phyloP scores from a whole-genome alignment of 2,113 vertebrate species.

The Cyprinus carpio region DNA sequence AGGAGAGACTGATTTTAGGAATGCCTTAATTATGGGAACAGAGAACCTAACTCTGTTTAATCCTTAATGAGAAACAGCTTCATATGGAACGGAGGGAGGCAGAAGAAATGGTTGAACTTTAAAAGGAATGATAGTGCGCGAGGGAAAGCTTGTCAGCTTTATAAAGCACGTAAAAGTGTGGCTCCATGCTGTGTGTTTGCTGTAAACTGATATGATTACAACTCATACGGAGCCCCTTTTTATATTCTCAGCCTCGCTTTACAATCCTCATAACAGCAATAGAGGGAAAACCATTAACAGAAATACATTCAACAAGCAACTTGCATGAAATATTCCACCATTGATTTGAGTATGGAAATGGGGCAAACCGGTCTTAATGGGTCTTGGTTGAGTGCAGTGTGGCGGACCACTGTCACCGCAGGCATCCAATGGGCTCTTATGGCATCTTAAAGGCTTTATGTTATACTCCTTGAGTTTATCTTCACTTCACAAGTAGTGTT shows the following conservation, averaged over 20 bases:
- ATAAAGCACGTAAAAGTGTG: constrained; percentile 31
- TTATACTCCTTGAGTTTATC: constrained; percentile 20
- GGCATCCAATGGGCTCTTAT: background rate
- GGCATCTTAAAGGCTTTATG: constrained; percentile 1
- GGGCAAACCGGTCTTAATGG: background rate
- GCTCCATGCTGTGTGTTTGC: constrained; percentile 34
- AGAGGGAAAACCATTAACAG: constrained; percentile 12
- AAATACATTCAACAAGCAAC: constrained; percentile 8
- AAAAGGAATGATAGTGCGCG: constrained; percentile 18
- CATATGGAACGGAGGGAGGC: constrained; percentile 53
- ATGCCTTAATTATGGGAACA: constrained; percentile 63
- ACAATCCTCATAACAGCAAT: constrained; percentile 19
- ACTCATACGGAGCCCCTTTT: constrained; percentile 4
- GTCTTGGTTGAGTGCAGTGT: background rate
- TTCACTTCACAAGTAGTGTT: constrained; percentile 27
- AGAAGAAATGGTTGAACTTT: constrained; percentile 38
- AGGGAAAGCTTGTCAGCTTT: constrained; percentile 26
- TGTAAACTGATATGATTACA: constrained; percentile 30
- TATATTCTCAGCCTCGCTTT: constrained; percentile 22
- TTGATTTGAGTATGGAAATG: background rate
- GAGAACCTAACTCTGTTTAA: constrained; percentile 58
- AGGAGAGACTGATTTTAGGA: constrained; percentile 50
- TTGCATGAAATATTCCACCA: background rate
- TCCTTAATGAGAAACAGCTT: constrained; percentile 73
- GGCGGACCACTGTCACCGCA: background rate